Percentiles rank a stretch among this genome's conserved stretches.
Conservation (phyloP, 2,888 invertebrate genomes). For the Hymenopus coronatus region DNA sequence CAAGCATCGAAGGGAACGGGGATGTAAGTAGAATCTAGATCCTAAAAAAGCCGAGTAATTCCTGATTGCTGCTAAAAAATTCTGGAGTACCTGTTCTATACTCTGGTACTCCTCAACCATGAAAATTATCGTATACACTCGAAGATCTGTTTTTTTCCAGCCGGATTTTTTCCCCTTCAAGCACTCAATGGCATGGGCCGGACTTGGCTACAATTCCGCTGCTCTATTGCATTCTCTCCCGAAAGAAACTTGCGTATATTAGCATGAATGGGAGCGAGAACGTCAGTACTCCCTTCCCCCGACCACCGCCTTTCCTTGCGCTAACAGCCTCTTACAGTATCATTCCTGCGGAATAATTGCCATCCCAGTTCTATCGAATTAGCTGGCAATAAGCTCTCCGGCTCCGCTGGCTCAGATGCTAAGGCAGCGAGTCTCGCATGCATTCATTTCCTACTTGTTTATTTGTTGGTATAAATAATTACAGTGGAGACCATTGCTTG, state of each 20-base stretch:
- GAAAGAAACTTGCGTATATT: neutral
- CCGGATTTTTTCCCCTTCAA: neutral
- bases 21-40: neutral
- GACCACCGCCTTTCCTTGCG: neutral
- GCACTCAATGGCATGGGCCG: neutral
- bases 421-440: neutral
- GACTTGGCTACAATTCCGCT: neutral
- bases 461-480: neutral
- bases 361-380: slow-evolving; percentile 24
- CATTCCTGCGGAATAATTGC: slow-evolving; percentile 28
- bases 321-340: slow-evolving; percentile 21
- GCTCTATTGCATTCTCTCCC: neutral
- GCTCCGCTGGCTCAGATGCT: neutral
- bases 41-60: neutral
- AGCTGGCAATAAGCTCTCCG: slow-evolving; percentile 19
- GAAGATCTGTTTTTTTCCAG: neutral
- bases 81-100: neutral
- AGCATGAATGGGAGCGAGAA: neutral
- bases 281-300: neutral
- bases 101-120: neutral
- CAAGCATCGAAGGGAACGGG: neutral
- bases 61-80: neutral
- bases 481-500: neutral
- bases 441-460: neutral
- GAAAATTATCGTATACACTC: neutral